These are phyloP conservation scores for Cantharis rufa DNA, from an alignment of 2,888 invertebrate genomes.

Conservation along the genomic window DNA sequence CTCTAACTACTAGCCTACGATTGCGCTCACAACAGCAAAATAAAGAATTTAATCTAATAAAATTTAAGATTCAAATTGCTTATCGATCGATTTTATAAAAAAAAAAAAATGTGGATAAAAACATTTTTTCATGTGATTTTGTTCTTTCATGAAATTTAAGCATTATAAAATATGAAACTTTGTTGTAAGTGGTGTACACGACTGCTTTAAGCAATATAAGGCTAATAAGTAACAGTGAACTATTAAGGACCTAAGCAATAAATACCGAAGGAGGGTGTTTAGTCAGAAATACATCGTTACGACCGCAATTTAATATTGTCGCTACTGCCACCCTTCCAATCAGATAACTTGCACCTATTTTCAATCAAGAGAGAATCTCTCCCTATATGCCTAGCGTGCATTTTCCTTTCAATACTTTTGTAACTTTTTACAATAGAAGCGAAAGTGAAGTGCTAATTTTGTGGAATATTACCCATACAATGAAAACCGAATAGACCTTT, in stretches of 20 bases:
- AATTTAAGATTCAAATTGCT: no score
- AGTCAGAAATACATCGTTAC: background rate
- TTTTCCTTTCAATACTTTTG: background rate
- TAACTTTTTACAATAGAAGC: background rate
- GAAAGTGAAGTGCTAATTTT: background rate
- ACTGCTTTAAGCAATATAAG: background rate
- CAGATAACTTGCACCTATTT: slow-evolving; percentile 3
- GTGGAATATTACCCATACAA: background rate
- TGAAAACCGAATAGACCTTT: background rate
- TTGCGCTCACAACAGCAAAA: no score
- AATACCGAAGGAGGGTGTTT: background rate
- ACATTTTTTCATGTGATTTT: background rate
- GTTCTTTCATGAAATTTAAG: background rate
- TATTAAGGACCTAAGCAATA: background rate
- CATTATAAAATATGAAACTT: background rate
- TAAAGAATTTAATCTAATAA: no score
- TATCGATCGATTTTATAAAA: no score
- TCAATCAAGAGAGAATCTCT: background rate
- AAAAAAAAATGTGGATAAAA: no score
- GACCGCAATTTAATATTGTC: background rate
- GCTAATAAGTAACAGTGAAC: slow-evolving; percentile 1
- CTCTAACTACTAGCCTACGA: no score
- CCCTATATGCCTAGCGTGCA: background rate
- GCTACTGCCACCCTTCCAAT: slow-evolving; percentile 4
- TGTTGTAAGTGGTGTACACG: background rate